phyloP scores from a whole-genome alignment of 2,113 vertebrate genomes.

The Tyto alba region DNA sequence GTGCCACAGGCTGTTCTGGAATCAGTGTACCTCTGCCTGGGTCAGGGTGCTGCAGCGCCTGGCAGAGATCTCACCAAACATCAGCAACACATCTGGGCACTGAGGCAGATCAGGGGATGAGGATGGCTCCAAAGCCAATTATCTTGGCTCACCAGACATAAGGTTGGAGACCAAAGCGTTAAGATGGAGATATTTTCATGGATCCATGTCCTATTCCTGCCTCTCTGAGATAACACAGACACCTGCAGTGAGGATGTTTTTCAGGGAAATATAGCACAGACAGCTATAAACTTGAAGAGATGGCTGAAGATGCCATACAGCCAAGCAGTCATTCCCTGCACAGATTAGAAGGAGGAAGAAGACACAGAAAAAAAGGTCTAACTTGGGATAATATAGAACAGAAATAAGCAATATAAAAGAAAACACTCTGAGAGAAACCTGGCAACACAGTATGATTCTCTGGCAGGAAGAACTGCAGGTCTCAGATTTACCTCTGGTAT shows the following conservation, averaged over 20 bases:
- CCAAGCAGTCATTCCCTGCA: background rate
- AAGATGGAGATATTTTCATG: background rate
- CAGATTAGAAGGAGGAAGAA: background rate
- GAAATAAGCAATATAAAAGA: background rate
- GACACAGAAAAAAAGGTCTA: background rate
- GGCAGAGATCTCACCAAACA: background rate
- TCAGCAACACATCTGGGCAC: accelerated
- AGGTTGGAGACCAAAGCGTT: background rate
- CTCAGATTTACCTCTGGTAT: background rate
- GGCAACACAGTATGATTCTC: background rate
- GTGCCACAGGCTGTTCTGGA: background rate
- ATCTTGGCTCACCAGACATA: background rate
- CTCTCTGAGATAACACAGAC: background rate
- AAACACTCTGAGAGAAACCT: background rate
- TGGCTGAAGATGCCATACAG: background rate
- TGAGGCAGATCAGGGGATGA: background rate
- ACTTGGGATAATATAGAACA: background rate
- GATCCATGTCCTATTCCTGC: background rate
- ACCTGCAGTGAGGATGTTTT: background rate
- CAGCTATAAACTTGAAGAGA: background rate
- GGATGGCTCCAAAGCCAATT: background rate
- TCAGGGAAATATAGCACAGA: background rate
- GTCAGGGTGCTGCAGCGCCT: background rate
- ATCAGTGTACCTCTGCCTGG: background rate
- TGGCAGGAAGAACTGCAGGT: background rate